Conservation (phyloP, 92 coral and sea anemone genomes). For the Meandrina meandrites region DNA sequence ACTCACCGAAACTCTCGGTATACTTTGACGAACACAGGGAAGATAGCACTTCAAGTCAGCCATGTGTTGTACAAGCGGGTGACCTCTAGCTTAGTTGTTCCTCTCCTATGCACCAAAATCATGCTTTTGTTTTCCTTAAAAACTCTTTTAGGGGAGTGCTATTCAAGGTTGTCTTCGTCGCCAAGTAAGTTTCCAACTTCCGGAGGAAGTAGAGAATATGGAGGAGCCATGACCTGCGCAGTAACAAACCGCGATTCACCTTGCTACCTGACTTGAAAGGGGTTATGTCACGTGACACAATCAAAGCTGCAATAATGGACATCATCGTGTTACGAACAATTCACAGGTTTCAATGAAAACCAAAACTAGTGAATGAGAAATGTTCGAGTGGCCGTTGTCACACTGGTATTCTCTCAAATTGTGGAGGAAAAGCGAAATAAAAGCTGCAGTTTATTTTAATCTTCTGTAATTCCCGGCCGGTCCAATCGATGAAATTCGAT, state of each 20-base stretch:
- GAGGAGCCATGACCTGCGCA: not conserved
- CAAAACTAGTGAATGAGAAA: no score
- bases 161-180: conserved; percentile 41
- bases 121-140: not conserved
- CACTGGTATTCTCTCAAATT: no score
- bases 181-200: conserved; percentile 77
- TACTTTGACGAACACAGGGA: not conserved
- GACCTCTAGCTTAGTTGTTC: not conserved
- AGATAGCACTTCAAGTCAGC: not conserved
- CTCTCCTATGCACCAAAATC: not conserved
- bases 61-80: not conserved
- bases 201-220: conserved; percentile 48
- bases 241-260: not conserved
- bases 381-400: no score
- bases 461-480: no score
- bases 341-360: no score
- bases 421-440: no score
- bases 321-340: not conserved
- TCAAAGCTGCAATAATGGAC: not conserved
- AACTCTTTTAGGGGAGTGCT: conserved; percentile 22
- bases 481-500: no score
- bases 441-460: no score
- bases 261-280: not conserved
- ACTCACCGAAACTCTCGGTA: no score
- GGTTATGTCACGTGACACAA: not conserved